Evolutionary conservation across 2,113 vertebrate genomes (phyloP), one percentile per base, ranked within the genome.

Genomic region (Elanoides forficatus): DNA sequence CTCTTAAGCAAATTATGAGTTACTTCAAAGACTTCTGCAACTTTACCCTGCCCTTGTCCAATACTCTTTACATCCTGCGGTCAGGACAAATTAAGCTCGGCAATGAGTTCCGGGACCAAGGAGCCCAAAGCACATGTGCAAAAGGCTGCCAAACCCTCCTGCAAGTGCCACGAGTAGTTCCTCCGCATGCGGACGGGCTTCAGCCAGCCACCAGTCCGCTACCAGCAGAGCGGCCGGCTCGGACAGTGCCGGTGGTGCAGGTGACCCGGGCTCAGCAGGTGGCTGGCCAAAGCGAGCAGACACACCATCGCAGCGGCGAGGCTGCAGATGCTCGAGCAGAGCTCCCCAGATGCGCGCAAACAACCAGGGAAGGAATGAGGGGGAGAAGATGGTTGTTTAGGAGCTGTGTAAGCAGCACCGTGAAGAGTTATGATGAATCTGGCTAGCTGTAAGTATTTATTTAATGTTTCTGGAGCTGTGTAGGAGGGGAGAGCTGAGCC

Each of bases 381-480:
- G 40, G 12, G 15, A 2, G 20, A 12, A 9, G 26, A 0, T 4
- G 23, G 23, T 11, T 18, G 65, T 34, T 27, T 15, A 22, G n/a
- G 7, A 53, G 65, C 47, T 23, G 1, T 11, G 18, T 12, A 47
- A n/a, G 55, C 23, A 29, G 26, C 12, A 1, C 30, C 3, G 1
- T 1, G 9, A 26, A 12, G 9, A 29, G 3, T 25, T 15, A 14
- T 0, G 5, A 4, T 1, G 8, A 8, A 18, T 27, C 25, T 21
- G 20, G 11, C 48, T 18, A 6, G 4, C 34, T 23, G 11, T 2
- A 18, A 53, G 9, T 14, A 15, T 27, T 73, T 50, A 13, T 43
- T 56, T 65, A 19, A 8, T 18, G 13, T 38, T 65, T 26, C 26
- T 32, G 30, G 50, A 20, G 19, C 48, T 55, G 56, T 1, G 7